Evolutionary conservation across 2,113 vertebrate species (phyloP), one percentile per base, ranked within the genome.

Genomic region (Platysteira castanea): DNA sequence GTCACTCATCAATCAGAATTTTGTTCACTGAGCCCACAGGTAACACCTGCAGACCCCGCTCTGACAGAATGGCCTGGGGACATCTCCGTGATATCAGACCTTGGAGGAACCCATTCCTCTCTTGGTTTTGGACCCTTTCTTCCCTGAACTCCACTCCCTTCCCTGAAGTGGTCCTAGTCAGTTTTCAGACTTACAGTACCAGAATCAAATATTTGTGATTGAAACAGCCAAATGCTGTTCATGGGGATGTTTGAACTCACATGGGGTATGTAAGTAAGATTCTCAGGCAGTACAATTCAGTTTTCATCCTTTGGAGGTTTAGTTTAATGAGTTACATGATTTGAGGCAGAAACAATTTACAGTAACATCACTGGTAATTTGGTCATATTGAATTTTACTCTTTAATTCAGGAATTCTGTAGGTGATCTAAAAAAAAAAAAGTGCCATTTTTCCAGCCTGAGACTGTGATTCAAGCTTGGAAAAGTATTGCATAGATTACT

Each of bases 1-100:
- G n/a, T 6, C 22, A 49, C 3, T 9, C 21, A 35, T 20, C 33
- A 23, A 15, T 35, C 24, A 19, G 57, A 69, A 37, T 47, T 27
- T 56, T 60, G 11, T 19, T 31, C 17, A 26, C 0, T 50, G 27
- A 68, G 9, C 5, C 8, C 21, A 23, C 3, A 15, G 1, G 21
- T 9, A 50, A 27, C 8, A 9, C 5, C 23, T 41, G 59, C 37
- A 56, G 8, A 13, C 14, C 37, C 11, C 3, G 2, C 7, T 75
- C 31, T 76, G 35, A 15, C 7, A 68, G n/a, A 52, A 28, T 7
- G 21, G 5, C 30, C 18, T n/a, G 17, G 13, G 15, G 11, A 53
- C 4, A 16, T 65, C 23, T 13, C 15, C 5, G 7, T 46, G 14
- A 22, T 35, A 13, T 18, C 35, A 65, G 6, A 52, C 9, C 22